These are phyloP conservation scores for Araneus ventricosus DNA, from an alignment of 1,140 invertebrate genomes.

Conservation along the genomic window DNA sequence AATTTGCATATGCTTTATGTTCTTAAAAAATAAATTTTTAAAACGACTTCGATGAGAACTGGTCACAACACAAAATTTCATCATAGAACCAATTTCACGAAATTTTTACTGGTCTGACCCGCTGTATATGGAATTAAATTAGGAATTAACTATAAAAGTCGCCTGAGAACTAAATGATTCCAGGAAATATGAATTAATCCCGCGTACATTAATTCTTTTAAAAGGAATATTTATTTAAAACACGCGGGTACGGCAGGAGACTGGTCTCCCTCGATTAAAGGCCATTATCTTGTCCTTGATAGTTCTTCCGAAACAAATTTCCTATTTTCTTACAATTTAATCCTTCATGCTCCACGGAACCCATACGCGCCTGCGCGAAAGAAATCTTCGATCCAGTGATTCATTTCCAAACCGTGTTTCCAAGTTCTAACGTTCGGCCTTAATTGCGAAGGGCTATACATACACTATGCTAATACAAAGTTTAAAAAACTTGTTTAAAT, in stretches of 20 bases:
- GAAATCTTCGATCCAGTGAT: background rate
- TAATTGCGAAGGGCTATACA: constrained; percentile 6
- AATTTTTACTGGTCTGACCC: no score
- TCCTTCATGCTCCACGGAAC: background rate
- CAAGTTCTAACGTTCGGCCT: background rate
- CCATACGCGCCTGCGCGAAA: background rate
- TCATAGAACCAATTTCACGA: no score
- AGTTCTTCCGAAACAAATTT: constrained; percentile 25
- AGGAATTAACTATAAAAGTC: no score
- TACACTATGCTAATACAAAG: background rate
- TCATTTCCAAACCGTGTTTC: background rate
- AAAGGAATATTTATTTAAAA: background rate
- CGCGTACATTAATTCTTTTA: no score
- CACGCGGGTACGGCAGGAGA: background rate
- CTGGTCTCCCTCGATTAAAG: background rate
- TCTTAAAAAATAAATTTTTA: no score
- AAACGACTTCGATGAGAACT: no score
- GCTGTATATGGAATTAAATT: no score
- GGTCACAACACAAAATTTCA: no score
- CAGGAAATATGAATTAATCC: no score
- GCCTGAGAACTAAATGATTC: no score
- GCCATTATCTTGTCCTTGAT: background rate
- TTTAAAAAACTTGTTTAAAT: constrained; percentile 31
- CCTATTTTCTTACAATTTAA: background rate
- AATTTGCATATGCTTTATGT: no score